Base-by-base conservation (phyloP, 2,113 vertebrate species). In the Vidua macroura region DNA sequence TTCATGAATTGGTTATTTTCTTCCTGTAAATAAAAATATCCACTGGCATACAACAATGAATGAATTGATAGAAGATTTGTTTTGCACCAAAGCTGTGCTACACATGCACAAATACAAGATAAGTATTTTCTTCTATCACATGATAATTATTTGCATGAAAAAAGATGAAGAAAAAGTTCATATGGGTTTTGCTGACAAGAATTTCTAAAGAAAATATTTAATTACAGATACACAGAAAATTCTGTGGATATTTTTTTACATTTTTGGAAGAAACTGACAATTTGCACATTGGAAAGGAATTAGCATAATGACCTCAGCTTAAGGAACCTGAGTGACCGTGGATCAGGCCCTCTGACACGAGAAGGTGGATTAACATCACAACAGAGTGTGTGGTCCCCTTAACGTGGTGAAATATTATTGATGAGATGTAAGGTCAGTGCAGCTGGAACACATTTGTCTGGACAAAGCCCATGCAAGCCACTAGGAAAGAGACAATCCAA, bases 191-290 rank as follows among this genome's bases (percentile, higher is more conserved):
- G 39, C 43, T 75, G 63, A 78, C 31, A 90, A 93, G 58, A 60
- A 75, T 94, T 76, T 87, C 77, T 43, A 93, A 81, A 81, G 52
- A 16, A 93, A 76, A 88, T 92, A 35, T 76, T 96, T 96, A 81
- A 82, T 62, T 93, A 12, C 49, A 66, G 75, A 90, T 46, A 27
- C 23, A 63, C n/a, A 67, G 39, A 81, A 67, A 95, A 68, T 68
- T 87, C 16, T 92, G 83, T 15, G 74, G 56, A 56, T 83, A 51
- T 62, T 25, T 68, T 33, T 4, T 69, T n/a, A 20, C 13, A 17
- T 12, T 35, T 75, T 77, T 25, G 53, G 52, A 48, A 74, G 48
- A 70, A 91, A 46, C 15, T 20, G 55, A 24, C 28, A 66, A 16
- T 59, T 72, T 78, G 33, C 15, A 44, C 6, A 19, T 14, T 27